Conservation (phyloP, 2,888 invertebrate species). For the Oxyteleia sp. region DNA sequence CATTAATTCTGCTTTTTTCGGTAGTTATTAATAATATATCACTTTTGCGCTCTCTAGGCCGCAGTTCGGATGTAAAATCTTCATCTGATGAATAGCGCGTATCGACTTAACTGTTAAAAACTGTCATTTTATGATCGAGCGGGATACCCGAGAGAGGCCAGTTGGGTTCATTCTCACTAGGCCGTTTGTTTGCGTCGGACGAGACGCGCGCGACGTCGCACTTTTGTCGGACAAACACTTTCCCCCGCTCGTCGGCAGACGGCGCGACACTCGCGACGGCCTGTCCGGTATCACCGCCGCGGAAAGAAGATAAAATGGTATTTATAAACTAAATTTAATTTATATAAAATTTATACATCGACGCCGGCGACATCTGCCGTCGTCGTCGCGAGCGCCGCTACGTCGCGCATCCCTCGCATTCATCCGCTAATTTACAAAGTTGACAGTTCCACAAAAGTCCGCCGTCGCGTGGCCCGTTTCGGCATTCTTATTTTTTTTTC, state of each 20-base stretch:
- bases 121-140: conserved; percentile 82
- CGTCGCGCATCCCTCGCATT: background rate
- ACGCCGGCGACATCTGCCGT: conserved; percentile 17
- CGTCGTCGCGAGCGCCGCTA: conserved; percentile 18
- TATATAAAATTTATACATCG: conserved; percentile 54
- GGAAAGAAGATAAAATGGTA: conserved; percentile 34
- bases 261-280: conserved; percentile 16
- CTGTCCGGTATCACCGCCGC: background rate
- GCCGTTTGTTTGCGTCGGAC: conserved; percentile 53
- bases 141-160: conserved; percentile 86
- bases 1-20: conserved; percentile 74
- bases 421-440: background rate
- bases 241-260: background rate
- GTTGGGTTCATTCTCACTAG: conserved; percentile 86
- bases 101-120: conserved; percentile 80
- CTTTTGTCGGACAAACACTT: conserved; percentile 4
- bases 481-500: too few relatives aligned
- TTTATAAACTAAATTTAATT: conserved; percentile 49
- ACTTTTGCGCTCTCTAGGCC: conserved; percentile 88
- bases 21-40: conserved; percentile 84
- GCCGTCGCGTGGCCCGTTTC: conserved; percentile 24
- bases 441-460: conserved; percentile 4
- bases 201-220: background rate
- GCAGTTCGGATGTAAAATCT: conserved; percentile 86
- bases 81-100: conserved; percentile 75